Conservation (phyloP, 2,888 invertebrate genomes). For the Drepana falcataria region DNA sequence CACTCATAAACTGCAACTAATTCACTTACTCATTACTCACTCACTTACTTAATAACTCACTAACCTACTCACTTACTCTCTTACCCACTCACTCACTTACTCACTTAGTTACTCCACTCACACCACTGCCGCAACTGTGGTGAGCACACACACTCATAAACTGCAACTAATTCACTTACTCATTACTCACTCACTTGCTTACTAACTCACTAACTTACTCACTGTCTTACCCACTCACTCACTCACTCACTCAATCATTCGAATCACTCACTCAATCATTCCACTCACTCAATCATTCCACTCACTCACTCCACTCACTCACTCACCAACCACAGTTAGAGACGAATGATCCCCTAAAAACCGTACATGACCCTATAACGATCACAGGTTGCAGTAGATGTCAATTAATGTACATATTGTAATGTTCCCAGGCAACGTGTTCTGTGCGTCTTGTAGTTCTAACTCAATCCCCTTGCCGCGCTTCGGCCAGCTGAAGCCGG, state of each 20-base stretch:
- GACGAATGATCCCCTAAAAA: no score
- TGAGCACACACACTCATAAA: slow-evolving; percentile 14
- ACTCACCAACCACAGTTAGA: not conserved
- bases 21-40: not conserved
- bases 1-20: not conserved
- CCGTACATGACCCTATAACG: no score
- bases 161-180: not conserved
- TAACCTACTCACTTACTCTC: slow-evolving; percentile 60
- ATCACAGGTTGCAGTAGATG: no score
- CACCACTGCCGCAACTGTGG: slow-evolving; percentile 99
- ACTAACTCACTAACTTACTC: slow-evolving; percentile 89
- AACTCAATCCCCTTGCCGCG: slow-evolving; percentile 95
- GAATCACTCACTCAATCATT: no score
- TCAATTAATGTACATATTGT: no score
- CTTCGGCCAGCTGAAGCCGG: slow-evolving; percentile 94
- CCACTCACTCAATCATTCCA: slow-evolving; percentile 82
- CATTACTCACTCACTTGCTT: slow-evolving; percentile 91
- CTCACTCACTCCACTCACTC: slow-evolving; percentile 91
- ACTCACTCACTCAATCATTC: not conserved
- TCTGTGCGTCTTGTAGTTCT: slow-evolving; percentile 95
- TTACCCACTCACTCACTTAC: slow-evolving; percentile 93
- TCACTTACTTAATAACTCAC: not conserved
- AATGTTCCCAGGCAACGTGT: slow-evolving; percentile 82
- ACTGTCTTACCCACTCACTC: slow-evolving; percentile 22
- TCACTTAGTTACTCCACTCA: slow-evolving; percentile 95